These are phyloP conservation scores for Anthonomus grandis DNA, from an alignment of 1,140 invertebrate species.

Conservation along the genomic window DNA sequence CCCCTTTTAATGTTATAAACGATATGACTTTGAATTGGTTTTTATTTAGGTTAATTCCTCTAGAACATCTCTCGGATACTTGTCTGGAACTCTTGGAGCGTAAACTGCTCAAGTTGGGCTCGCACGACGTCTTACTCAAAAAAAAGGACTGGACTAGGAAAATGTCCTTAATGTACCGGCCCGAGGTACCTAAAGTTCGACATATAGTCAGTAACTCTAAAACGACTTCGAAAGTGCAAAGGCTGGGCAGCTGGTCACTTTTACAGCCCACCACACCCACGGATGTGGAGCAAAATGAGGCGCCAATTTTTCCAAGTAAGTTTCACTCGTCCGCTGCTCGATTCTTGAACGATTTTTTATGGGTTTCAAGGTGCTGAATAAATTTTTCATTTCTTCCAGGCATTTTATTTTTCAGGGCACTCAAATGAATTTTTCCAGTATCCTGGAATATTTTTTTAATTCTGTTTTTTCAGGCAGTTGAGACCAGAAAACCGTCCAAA, in stretches of 20 bases:
- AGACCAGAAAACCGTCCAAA: too few relatives aligned
- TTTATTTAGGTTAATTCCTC: constrained; percentile 41
- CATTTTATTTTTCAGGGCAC: too few relatives aligned
- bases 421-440: too few relatives aligned
- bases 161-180: constrained; percentile 33
- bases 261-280: constrained; percentile 19
- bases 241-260: constrained; percentile 27
- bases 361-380: too few relatives aligned
- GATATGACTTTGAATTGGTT: neutral
- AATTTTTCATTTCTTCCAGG: too few relatives aligned
- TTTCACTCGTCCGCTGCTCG: too few relatives aligned
- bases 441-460: too few relatives aligned
- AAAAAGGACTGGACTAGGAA: constrained; percentile 44
- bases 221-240: constrained; percentile 24
- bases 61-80: constrained; percentile 36
- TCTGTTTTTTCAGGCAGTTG: too few relatives aligned
- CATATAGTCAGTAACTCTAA: constrained; percentile 30
- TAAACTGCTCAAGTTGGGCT: constrained; percentile 36
- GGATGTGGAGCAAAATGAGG: neutral
- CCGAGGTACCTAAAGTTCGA: constrained; percentile 33
- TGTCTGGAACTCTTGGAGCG: constrained; percentile 37
- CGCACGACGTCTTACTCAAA: constrained; percentile 37
- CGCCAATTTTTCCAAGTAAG: constrained; percentile 2
- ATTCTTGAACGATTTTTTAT: too few relatives aligned
- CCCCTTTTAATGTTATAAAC: neutral